Evolutionary conservation across 2,888 invertebrate species (phyloP).

Genomic region (Tyria jacobaeae): DNA sequence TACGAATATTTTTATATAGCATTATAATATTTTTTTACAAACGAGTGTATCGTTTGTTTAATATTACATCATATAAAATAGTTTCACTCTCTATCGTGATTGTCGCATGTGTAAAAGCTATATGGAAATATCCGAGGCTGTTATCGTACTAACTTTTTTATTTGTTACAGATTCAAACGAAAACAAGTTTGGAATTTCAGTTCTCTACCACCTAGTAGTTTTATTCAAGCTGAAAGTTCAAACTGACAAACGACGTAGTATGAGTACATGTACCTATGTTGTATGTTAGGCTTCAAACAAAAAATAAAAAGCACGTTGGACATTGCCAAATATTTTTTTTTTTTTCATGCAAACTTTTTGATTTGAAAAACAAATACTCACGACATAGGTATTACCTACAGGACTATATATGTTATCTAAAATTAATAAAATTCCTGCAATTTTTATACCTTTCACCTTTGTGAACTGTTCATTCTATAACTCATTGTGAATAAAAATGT

Average conservation of each 20-base stretch:
- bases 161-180: constrained; percentile 2
- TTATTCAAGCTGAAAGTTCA: constrained; percentile 1
- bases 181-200: constrained; percentile 7
- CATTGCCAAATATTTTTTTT: neutral
- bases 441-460: neutral
- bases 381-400: neutral
- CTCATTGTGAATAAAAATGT: too few relatives aligned
- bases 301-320: neutral
- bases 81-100: neutral
- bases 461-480: too few relatives aligned
- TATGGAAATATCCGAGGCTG: neutral
- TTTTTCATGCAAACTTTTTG: neutral
- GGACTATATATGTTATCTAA: neutral
- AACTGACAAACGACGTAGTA: neutral
- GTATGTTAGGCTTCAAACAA: neutral
- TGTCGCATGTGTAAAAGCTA: constrained; percentile 1
- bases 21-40: neutral
- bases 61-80: constrained; percentile 2
- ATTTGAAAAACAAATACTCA: neutral
- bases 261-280: neutral
- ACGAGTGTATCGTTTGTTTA: neutral
- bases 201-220: neutral
- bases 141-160: neutral
- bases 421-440: neutral
- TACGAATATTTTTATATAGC: neutral